Evolutionary conservation across 2,888 invertebrate genomes (phyloP).

Genomic region (Cabera pusaria): DNA sequence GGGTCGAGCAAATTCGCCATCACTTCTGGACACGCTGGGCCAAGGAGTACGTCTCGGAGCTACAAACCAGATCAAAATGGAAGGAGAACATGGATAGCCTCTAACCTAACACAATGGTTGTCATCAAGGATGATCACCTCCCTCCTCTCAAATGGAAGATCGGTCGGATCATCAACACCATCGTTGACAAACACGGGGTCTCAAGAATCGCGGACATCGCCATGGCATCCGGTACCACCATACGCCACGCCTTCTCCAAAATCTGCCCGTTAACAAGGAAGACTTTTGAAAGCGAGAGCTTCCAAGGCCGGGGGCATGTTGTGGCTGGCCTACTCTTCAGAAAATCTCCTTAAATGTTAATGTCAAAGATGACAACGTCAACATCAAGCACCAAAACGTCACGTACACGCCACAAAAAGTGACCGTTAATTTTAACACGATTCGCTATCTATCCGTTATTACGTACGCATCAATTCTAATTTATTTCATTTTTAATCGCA

Average conservation of each 20-base stretch:
- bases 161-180: constrained; percentile 21
- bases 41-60: constrained; percentile 32
- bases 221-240: constrained; percentile 18
- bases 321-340: too few relatives aligned
- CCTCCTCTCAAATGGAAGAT: constrained; percentile 31
- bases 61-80: constrained; percentile 34
- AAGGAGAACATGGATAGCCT: constrained; percentile 1
- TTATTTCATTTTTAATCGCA: too few relatives aligned
- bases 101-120: constrained; percentile 16
- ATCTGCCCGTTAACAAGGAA: constrained; percentile 9
- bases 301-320: constrained; percentile 7
- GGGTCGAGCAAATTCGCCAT: constrained; percentile 22
- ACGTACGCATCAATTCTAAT: too few relatives aligned
- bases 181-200: constrained; percentile 28
- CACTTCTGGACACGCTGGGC: constrained; percentile 24
- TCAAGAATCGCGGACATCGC: constrained; percentile 30
- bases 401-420: too few relatives aligned
- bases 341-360: too few relatives aligned
- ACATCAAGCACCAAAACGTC: too few relatives aligned
- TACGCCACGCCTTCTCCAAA: constrained; percentile 17
- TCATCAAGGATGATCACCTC: constrained; percentile 29
- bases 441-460: too few relatives aligned
- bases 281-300: constrained; percentile 5
- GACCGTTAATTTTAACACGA: too few relatives aligned
- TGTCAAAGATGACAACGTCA: too few relatives aligned